Evolutionary conservation across 1,140 invertebrate genomes (phyloP).

Genomic region (Tetramorium alpestre): DNA sequence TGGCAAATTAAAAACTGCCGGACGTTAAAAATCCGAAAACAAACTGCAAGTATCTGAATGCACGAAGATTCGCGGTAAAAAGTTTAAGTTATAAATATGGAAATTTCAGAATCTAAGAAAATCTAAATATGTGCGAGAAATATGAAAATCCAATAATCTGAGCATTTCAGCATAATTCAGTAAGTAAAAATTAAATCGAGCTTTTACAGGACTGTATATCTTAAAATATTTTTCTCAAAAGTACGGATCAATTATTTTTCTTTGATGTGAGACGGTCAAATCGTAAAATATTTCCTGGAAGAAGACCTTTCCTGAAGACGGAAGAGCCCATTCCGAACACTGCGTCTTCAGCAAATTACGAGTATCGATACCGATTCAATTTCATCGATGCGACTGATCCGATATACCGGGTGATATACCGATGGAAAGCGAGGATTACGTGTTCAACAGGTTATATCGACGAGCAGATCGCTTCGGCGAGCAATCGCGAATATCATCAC

Average conservation of each 20-base stretch:
- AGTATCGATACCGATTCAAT: conserved; percentile 41
- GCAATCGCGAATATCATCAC: conserved; percentile 13
- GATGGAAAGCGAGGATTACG: conserved; percentile 42
- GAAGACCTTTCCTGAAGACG: background rate
- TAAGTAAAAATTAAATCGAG: background rate
- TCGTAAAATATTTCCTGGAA: background rate
- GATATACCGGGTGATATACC: conserved; percentile 27
- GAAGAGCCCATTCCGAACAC: conserved; percentile 11
- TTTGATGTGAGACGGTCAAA: background rate
- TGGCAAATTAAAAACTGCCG: conserved; percentile 8
- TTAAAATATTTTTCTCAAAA: background rate
- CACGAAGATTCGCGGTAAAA: background rate
- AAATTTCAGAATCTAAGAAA: background rate
- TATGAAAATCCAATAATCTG: background rate
- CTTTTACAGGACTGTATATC: background rate
- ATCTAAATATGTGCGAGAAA: background rate
- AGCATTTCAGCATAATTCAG: background rate
- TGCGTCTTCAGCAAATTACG: background rate
- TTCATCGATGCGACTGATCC: conserved; percentile 26
- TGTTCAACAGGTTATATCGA: conserved; percentile 52
- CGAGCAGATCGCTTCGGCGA: conserved; percentile 18
- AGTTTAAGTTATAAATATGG: background rate
- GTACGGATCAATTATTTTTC: background rate
- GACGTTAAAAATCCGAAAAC: background rate
- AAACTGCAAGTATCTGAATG: background rate